Evolutionary conservation across 2,797 vertebrate species (phyloP).

Genomic region (Trichosurus vulpecula): DNA sequence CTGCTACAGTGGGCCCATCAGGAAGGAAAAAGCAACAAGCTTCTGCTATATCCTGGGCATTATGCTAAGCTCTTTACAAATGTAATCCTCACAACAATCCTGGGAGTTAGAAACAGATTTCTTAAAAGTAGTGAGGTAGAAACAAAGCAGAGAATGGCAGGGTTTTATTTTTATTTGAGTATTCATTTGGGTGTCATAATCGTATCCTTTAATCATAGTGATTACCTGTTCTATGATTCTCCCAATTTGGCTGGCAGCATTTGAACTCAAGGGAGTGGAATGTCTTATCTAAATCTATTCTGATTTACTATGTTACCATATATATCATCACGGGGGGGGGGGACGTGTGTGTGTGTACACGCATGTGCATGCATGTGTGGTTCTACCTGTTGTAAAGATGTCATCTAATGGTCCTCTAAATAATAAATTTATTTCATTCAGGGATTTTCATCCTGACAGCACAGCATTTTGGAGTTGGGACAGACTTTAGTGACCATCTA

Average conservation of each 20-base stretch:
- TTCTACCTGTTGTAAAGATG: too few relatives aligned
- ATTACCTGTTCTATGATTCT: neutral
- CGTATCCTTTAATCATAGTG: neutral
- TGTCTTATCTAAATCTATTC: rapidly evolving
- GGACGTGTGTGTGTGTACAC: too few relatives aligned
- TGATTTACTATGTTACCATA: neutral
- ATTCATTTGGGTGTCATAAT: neutral
- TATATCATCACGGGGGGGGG: neutral
- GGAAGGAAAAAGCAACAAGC: neutral
- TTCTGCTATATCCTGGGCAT: neutral
- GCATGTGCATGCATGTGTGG: too few relatives aligned
- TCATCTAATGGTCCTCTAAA: neutral
- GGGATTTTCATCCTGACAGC: neutral
- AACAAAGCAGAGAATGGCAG: rapidly evolving
- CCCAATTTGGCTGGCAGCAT: neutral
- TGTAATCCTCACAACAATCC: neutral
- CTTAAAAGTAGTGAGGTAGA: neutral
- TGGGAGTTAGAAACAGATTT: neutral
- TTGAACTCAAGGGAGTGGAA: neutral
- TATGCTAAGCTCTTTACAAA: neutral
- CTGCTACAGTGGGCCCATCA: neutral
- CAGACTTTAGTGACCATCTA: neutral
- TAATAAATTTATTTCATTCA: neutral
- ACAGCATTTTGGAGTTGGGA: neutral
- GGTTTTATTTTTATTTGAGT: neutral